Evolutionary conservation across 2,113 vertebrate species (phyloP), one percentile per base, ranked within the genome.

Genomic region (Indicator indicator): DNA sequence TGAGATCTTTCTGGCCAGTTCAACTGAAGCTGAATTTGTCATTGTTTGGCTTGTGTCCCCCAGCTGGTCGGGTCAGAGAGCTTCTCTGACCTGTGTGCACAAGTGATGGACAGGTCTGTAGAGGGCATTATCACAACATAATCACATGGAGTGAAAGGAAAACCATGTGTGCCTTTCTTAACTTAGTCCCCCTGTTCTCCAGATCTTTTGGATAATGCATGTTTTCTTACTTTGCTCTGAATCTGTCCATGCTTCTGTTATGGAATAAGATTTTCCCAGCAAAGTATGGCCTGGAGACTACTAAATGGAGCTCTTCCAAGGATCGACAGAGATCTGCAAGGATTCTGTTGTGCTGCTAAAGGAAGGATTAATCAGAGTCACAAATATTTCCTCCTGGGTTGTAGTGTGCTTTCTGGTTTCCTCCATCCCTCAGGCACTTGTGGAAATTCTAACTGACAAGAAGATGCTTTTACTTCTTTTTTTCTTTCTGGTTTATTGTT

Each of bases 61-160:
- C 84, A 77, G 91, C 79, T 92, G 40, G 68, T 82, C 26, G 52
- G 96, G 97, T 97, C 97, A 97, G 96, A 74, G 86, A 79, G 80
- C 89, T 89, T 56, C 91, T 91, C 93, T 97, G 97, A 96, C 97
- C 96, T 89, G 60, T 83, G 93, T 6, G 56, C 19, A 0, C 10
- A 13, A 9, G 69, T 97, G 97, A 97, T 91, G 90, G 97, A 97
- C 97, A 97, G 94, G 74, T 96, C 94, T 93, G 88, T 86, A 64
- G 89, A 67, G 5, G 84, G 90, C 86, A 95, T 97, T 97, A 93
- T 96, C 93, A 76, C 94, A 96, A 80, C 78, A 94, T 96, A 95
- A 94, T 96, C 97, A 96, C 95, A 93, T 8, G 82, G 69, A 90
- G 26, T 90, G 95, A 97, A 97, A 95, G 92, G 85, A 94, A 94